Evolutionary conservation across 2,797 vertebrate genomes (phyloP), one percentile per base, ranked within the genome.

Genomic region (Chelon auratus): DNA sequence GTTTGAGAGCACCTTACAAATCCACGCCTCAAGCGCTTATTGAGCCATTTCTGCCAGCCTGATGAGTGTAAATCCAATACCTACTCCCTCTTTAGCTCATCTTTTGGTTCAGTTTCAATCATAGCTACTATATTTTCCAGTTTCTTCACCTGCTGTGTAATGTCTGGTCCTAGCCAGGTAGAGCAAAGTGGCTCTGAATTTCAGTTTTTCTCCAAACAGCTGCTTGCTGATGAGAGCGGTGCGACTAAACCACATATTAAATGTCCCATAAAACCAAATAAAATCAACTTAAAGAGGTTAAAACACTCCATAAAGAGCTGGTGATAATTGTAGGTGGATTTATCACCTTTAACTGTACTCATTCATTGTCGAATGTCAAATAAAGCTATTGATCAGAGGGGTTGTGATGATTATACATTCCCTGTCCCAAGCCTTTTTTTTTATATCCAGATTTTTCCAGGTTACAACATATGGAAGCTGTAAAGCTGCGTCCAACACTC

Each of bases 401-500:
- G 53, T 42, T 47, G 24, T 42, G 42, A 33, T 36, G 14, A 62
- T 10, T 3, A 13, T 12, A 47, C 17, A 36, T 40, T 68, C n/a
- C 3, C 18, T 57, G 70, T 73, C 59, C 47, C 56, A 64, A 20
- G 43, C 57, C 17, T 1, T 17, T 20, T 59, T 47, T 57, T 45
- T 40, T 47, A 59, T 45, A 51, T 61, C 50, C 15, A 39, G 0
- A 33, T 61, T 51, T 64, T 40, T 33, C 24, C 51, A 48, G 18
- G 13, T 71, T 37, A 68, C 8, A 68, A 60, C 83, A 88, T 78
- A 83, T 85, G 75, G 67, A 80, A 67, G 62, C 68, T 70, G 59
- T 79, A 62, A 71, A 78, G 68, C 67, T 26, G 56, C 72, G 66
- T 64, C 43, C 39, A 57, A 43, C 42, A 68, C 78, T 77, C 67